Conservation (phyloP, 2,888 invertebrate species). For the Macrostomum cliftonense region DNA sequence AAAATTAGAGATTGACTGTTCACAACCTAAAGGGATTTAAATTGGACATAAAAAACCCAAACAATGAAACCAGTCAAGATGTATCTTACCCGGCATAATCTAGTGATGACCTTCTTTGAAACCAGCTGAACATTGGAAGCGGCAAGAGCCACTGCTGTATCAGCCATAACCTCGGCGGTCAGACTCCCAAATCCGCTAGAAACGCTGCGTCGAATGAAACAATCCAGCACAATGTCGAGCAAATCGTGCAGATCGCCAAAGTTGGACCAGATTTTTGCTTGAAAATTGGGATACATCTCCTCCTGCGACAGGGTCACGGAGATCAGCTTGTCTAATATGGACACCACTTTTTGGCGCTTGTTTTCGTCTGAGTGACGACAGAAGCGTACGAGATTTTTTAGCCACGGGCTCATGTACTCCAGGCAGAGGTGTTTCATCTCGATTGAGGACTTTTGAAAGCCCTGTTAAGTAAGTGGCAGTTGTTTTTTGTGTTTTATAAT, state of each 20-base stretch:
- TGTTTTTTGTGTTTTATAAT: no score
- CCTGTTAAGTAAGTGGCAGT: constrained; percentile 46
- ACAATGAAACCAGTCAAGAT: no score
- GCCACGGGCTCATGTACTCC: constrained; percentile 96
- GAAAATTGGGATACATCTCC: constrained; percentile 94
- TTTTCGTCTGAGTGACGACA: constrained; percentile 78
- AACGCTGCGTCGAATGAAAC: constrained; percentile 65
- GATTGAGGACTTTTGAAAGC: constrained; percentile 78
- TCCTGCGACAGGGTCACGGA: constrained; percentile 89
- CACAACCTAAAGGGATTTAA: no score
- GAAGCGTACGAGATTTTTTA: constrained; percentile 79
- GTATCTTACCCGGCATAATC: constrained; percentile 68
- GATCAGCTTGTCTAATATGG: constrained; percentile 76
- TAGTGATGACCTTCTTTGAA: constrained; percentile 76
- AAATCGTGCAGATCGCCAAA: constrained; percentile 77
- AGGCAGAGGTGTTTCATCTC: constrained; percentile 88
- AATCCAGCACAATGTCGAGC: constrained; percentile 84
- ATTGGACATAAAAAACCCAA: no score
- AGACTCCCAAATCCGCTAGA: constrained; percentile 76
- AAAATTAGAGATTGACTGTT: no score
- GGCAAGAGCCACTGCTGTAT: constrained; percentile 84
- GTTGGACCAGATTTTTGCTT: constrained; percentile 95
- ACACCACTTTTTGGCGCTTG: constrained; percentile 63
- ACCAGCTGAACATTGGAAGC: constrained; percentile 89
- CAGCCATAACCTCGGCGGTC: constrained; percentile 93